Conservation (phyloP, 2,113 vertebrate species). For the Chlamydotis undulata region DNA sequence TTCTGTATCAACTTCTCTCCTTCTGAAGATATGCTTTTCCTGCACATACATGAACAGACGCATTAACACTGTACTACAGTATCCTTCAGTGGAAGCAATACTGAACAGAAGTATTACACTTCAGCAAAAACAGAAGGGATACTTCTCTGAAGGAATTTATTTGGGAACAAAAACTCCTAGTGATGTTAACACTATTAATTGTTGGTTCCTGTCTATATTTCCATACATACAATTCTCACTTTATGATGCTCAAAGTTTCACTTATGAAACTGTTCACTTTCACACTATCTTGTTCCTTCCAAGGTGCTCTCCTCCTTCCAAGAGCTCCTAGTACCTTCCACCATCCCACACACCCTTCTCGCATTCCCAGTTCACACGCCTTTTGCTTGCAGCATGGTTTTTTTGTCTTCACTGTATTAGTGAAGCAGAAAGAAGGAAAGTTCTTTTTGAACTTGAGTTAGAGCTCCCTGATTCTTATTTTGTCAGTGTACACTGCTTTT, state of each 20-base stretch:
- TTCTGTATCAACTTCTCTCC: neutral
- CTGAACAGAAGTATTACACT: neutral
- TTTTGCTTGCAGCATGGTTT: neutral
- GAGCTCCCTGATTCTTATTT: neutral
- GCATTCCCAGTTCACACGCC: neutral
- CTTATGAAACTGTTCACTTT: neutral
- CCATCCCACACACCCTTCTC: neutral
- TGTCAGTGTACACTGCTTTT: neutral
- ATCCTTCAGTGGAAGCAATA: neutral
- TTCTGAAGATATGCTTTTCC: neutral
- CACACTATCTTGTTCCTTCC: neutral
- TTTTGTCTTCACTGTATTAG: neutral
- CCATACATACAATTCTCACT: neutral
- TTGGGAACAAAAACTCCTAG: neutral
- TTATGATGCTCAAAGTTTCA: neutral
- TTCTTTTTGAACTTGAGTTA: neutral
- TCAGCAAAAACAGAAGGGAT: neutral
- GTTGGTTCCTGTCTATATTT: neutral
- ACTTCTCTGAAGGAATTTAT: neutral
- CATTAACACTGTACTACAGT: neutral
- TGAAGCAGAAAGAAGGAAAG: neutral
- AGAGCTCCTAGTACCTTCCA: neutral
- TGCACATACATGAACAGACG: neutral
- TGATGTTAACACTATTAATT: neutral
- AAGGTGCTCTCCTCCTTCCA: neutral